These are phyloP conservation scores for Volucella zonaria DNA, from an alignment of 2,888 invertebrate species.

Conservation along the genomic window DNA sequence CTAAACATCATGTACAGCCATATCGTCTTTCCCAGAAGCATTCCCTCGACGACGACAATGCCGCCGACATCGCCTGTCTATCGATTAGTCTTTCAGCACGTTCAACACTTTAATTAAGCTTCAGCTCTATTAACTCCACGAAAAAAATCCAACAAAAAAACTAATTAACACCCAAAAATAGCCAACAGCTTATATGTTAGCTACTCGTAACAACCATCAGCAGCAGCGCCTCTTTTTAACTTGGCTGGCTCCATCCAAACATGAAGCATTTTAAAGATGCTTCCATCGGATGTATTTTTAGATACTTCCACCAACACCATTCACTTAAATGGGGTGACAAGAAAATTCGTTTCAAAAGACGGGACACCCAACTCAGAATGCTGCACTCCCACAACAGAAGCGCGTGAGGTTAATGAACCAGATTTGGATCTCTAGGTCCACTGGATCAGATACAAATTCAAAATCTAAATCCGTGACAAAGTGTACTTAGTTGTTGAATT, in stretches of 20 bases:
- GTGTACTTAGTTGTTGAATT: slow-evolving; percentile 1
- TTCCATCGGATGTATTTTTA: slow-evolving; percentile 21
- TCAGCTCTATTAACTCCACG: slow-evolving; percentile 8
- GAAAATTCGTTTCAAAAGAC: neutral
- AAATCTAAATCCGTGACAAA: slow-evolving; percentile 13
- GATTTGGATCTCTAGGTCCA: neutral
- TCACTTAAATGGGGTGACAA: slow-evolving; percentile 29
- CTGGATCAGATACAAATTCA: neutral
- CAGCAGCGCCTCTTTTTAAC: neutral
- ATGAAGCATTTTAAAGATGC: neutral
- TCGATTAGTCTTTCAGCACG: slow-evolving; percentile 45
- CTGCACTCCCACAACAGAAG: slow-evolving; percentile 4
- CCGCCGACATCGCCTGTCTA: slow-evolving; percentile 8
- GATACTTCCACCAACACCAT: slow-evolving; percentile 12
- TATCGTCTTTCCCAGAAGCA: neutral
- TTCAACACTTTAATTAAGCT: slow-evolving; percentile 36
- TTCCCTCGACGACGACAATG: neutral
- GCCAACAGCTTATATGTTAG: neutral
- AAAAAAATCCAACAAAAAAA: neutral
- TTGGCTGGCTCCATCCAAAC: neutral
- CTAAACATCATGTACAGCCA: slow-evolving; percentile 14
- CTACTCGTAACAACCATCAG: too few species aligned
- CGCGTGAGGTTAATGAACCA: slow-evolving; percentile 38
- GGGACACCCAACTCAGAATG: slow-evolving; percentile 2
- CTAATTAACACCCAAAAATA: slow-evolving; percentile 45